Evolutionary conservation across 1,140 invertebrate species (phyloP).

Genomic region (Drosophila subobscura): DNA sequence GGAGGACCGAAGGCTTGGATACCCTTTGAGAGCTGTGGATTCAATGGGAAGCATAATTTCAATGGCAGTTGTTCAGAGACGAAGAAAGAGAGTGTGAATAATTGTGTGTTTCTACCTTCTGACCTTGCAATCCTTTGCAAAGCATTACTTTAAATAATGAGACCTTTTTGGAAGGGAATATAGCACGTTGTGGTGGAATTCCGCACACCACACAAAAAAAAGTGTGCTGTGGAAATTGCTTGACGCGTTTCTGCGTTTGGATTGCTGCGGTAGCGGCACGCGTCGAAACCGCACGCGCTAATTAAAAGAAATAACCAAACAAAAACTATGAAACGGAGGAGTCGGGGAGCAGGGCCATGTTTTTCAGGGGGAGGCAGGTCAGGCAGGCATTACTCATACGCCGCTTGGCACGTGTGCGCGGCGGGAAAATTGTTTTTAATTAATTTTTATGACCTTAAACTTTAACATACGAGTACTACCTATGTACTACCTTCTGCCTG

Average conservation of each 20-base stretch:
- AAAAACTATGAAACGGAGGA: conserved; percentile 40
- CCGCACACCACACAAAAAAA: conserved; percentile 40
- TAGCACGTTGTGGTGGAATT: conserved; percentile 56
- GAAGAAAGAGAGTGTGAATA: too few species aligned
- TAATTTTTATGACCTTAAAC: conserved; percentile 73
- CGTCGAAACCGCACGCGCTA: conserved; percentile 62
- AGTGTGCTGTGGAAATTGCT: conserved; percentile 33
- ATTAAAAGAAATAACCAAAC: conserved; percentile 72
- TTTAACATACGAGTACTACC: conserved; percentile 16
- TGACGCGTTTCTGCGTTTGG: not conserved
- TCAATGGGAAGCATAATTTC: too few species aligned
- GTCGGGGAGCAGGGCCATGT: not conserved
- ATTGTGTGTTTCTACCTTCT: too few species aligned
- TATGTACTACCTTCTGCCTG: conserved; percentile 11
- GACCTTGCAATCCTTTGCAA: too few species aligned
- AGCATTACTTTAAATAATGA: too few species aligned
- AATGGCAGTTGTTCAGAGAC: too few species aligned
- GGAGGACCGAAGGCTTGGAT: too few species aligned
- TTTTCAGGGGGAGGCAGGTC: conserved; percentile 12
- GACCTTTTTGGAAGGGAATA: too few species aligned
- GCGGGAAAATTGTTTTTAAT: conserved; percentile 73
- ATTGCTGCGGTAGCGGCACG: conserved; percentile 25
- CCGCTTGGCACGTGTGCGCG: conserved; percentile 58
- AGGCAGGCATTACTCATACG: conserved; percentile 58
- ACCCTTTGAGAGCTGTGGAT: too few species aligned